phyloP scores from a whole-genome alignment of 2,888 invertebrate species.

The Galeruca laticollis region DNA sequence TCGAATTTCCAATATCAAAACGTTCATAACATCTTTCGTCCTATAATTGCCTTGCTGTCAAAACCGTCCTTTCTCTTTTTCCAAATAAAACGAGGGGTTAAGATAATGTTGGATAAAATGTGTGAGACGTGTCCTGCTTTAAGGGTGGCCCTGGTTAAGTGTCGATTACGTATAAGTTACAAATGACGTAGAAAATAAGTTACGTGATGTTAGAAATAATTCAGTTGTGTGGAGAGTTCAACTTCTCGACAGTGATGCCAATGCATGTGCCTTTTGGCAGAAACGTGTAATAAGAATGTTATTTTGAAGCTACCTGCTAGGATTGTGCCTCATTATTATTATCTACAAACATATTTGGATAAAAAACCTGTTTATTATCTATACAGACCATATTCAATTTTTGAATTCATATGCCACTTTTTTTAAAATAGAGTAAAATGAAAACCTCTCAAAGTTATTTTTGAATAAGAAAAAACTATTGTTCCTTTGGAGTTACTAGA shows the following conservation, averaged over 20 bases:
- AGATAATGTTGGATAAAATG: conserved; percentile 46
- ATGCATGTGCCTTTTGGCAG: background rate
- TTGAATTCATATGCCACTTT: too few species aligned
- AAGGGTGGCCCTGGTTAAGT: conserved; percentile 40
- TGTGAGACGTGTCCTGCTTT: conserved; percentile 47
- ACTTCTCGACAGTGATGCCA: background rate
- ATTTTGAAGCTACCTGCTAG: too few species aligned
- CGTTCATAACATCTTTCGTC: conserved; percentile 23
- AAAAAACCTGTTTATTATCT: too few species aligned
- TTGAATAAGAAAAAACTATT: too few species aligned
- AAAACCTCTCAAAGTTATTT: too few species aligned
- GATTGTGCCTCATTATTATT: too few species aligned
- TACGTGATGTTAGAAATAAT: conserved; percentile 47
- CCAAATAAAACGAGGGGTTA: conserved; percentile 14
- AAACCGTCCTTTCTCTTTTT: conserved; percentile 22
- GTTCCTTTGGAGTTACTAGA: too few species aligned
- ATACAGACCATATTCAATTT: too few species aligned
- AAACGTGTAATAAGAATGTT: background rate
- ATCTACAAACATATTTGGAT: too few species aligned
- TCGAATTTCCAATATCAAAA: background rate
- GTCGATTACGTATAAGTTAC: conserved; percentile 48
- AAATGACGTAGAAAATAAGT: conserved; percentile 48
- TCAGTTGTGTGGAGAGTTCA: conserved; percentile 31
- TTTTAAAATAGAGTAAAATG: too few species aligned
- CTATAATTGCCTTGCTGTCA: conserved; percentile 43